These are phyloP conservation scores for Tipula vernalis DNA, from an alignment of 2,888 invertebrate genomes.

Conservation along the genomic window DNA sequence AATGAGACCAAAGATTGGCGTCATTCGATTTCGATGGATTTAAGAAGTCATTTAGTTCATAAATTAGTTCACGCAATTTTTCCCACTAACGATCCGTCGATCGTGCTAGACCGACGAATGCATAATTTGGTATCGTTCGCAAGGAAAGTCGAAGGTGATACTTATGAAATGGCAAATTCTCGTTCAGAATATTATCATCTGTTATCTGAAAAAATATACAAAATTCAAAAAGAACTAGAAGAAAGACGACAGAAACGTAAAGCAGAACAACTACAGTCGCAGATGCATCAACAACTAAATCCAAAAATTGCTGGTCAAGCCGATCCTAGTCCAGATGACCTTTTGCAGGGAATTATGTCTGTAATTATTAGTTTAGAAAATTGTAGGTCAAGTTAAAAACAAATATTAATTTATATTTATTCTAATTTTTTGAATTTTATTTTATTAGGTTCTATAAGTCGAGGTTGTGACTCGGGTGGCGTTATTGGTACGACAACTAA, in stretches of 20 bases:
- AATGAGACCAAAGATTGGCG: conserved; percentile 82
- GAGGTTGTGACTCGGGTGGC: neutral
- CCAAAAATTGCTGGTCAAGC: conserved; percentile 50
- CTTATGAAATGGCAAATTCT: conserved; percentile 98
- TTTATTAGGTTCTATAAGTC: conserved; percentile 5
- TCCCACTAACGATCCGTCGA: conserved; percentile 93
- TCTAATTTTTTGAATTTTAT: neutral
- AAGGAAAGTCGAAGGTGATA: conserved; percentile 96
- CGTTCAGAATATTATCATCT: conserved; percentile 97
- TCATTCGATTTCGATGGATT: conserved; percentile 89
- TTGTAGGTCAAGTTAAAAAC: conserved; percentile 17
- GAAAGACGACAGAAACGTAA: conserved; percentile 88
- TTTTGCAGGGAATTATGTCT: conserved; percentile 33
- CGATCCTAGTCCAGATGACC: conserved; percentile 64
- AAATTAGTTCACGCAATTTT: conserved; percentile 99
- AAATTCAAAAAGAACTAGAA: conserved; percentile 96
- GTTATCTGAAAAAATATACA: conserved; percentile 97
- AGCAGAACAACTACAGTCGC: conserved; percentile 52
- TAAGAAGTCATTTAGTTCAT: conserved; percentile 97
- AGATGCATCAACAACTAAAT: conserved; percentile 31
- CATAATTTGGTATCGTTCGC: conserved; percentile 96
- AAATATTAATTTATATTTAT: neutral
- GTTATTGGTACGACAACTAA: neutral
- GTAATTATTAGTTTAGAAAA: conserved; percentile 21
- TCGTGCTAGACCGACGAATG: conserved; percentile 94